Base-by-base conservation (phyloP, 2,113 vertebrate genomes). In the Orthonyx spaldingii region DNA sequence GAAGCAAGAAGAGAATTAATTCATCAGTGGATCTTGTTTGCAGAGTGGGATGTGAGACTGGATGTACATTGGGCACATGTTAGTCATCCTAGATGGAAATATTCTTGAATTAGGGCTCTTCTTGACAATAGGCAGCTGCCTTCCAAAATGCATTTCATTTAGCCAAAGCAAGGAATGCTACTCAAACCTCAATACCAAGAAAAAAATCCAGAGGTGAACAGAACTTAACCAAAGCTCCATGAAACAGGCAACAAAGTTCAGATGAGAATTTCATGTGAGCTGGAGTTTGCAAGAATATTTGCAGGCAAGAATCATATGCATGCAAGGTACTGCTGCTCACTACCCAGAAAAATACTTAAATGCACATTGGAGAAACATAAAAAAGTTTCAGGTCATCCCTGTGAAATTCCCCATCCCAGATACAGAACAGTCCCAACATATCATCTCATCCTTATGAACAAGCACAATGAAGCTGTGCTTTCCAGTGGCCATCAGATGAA, bases 61-160 rank as follows among this genome's bases (percentile, higher is more conserved):
- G 94, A 96, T 2, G 9, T 61, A 68, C 91, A 93, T 3, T 68
- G 96, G 94, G 77, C 90, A 93, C 79, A 95, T 80, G 91, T 96
- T 91, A 97, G 95, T 92, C 96, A 93, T 90, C 84, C 88, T 93
- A 94, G 93, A 97, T 93, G 96, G 95, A 97, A 97, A 94, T 82
- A 81, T 53, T 79, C 93, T 82, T 64, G 72, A n/a, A 84, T 55
- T 69, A 4, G 6, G 79, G 91, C 96, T 94, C 96, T 88, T 71
- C 93, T 89, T 88, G 82, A 94, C 78, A 70, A 81, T 64, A 94
- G 92, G 86, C 93, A 96, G 84, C 92, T 96, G 93, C 89, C 84
- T 97, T 89, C 94, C 84, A 59, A 94, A 80, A 79, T 22, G 21
- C 64, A 74, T 83, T 94, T 75, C 32, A 20, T 89, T 77, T 55